These are phyloP conservation scores for Alligator mississippiensis DNA, from an alignment of 2,113 vertebrate genomes.

Conservation along the genomic window DNA sequence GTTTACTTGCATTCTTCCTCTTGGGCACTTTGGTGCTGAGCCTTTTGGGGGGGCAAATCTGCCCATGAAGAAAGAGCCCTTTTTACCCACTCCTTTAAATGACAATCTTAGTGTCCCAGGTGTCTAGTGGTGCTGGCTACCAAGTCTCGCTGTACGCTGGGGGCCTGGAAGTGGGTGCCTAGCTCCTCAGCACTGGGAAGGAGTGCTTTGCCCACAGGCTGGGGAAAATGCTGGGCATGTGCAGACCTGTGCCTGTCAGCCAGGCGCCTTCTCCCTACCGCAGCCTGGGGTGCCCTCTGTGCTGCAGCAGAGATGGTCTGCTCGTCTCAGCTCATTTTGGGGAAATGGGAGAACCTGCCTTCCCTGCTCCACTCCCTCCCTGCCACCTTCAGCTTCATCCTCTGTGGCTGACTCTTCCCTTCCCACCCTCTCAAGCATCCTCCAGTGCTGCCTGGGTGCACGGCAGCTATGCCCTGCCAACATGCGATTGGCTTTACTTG, in stretches of 20 bases:
- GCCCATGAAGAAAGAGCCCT: background rate
- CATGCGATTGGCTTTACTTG: background rate
- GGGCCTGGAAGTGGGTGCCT: background rate
- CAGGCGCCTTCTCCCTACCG: too few species aligned
- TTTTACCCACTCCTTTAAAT: background rate
- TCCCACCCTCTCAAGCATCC: background rate
- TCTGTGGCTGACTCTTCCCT: background rate
- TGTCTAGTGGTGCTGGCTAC: background rate
- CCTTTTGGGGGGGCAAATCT: too few species aligned
- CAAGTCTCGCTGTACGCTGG: background rate
- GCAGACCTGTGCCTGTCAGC: background rate
- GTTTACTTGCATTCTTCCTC: background rate
- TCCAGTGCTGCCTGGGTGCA: background rate
- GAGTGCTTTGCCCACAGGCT: background rate
- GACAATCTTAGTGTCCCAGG: background rate
- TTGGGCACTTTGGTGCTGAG: too few species aligned
- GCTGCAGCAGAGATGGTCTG: background rate
- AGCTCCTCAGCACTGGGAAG: background rate
- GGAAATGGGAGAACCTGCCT: background rate
- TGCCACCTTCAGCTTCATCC: background rate
- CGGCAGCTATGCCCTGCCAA: accelerated
- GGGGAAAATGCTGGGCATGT: background rate
- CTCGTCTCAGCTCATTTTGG: background rate
- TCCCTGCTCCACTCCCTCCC: background rate
- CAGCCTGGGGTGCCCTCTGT: background rate